Conservation (phyloP, 1,140 invertebrate genomes). For the Nautilus pompilius region DNA sequence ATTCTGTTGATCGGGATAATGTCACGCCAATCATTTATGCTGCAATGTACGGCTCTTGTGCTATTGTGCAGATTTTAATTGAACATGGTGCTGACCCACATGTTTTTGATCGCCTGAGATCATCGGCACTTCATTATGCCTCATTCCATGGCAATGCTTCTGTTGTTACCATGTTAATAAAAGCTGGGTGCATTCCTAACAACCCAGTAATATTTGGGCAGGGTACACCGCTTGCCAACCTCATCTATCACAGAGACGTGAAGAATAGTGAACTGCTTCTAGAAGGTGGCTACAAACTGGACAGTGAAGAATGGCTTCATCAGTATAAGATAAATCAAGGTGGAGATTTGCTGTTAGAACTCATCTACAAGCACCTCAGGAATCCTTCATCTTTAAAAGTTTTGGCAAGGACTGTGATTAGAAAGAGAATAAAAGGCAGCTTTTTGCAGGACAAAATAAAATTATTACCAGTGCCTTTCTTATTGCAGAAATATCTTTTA, state of each 20-base stretch:
- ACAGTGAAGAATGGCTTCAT: slow-evolving; percentile 9
- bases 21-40: slow-evolving; percentile 35
- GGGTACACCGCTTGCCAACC: slow-evolving; percentile 32
- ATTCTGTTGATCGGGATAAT: slow-evolving; percentile 33
- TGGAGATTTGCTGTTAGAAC: neutral
- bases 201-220: slow-evolving; percentile 29
- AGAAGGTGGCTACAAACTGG: slow-evolving; percentile 26
- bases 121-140: slow-evolving; percentile 39
- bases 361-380: neutral
- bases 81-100: slow-evolving; percentile 27
- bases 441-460: neutral
- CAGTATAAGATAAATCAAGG: neutral
- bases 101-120: slow-evolving; percentile 25
- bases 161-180: slow-evolving; percentile 21
- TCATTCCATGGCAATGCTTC: slow-evolving; percentile 21
- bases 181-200: slow-evolving; percentile 31
- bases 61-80: slow-evolving; percentile 25
- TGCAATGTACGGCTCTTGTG: slow-evolving; percentile 20
- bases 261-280: slow-evolving; percentile 19
- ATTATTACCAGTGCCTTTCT: neutral
- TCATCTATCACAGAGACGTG: slow-evolving; percentile 22
- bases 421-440: neutral
- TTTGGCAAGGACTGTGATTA: neutral
- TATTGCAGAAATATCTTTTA: neutral
- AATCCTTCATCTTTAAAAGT: neutral